These are phyloP conservation scores for Scaptomyza montana DNA, from an alignment of 1,140 invertebrate species.

Conservation along the genomic window DNA sequence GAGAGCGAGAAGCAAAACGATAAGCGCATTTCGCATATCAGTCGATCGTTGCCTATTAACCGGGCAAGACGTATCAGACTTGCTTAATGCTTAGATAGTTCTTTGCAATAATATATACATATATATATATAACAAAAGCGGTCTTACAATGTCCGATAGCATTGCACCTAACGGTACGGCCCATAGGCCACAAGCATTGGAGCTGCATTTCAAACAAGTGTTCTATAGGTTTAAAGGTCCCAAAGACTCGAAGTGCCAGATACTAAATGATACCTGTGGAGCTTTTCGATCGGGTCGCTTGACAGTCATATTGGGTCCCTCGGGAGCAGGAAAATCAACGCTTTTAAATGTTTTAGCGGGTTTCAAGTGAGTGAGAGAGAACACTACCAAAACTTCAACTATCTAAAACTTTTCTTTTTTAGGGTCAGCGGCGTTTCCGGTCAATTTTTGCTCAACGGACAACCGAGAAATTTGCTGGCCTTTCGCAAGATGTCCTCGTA, in stretches of 20 bases:
- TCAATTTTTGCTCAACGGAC: constrained; percentile 89
- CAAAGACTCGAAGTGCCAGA: constrained; percentile 63
- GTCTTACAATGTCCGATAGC: constrained; percentile 54
- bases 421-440: constrained; percentile 85
- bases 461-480: constrained; percentile 88
- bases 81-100: neutral
- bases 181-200: constrained; percentile 36
- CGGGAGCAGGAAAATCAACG: constrained; percentile 93
- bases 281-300: constrained; percentile 86
- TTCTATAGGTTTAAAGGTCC: constrained; percentile 51
- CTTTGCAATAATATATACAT: neutral
- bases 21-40: constrained; percentile 23
- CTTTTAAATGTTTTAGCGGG: constrained; percentile 88
- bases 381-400: neutral
- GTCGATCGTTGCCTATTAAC: constrained; percentile 14
- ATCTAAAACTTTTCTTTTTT: neutral
- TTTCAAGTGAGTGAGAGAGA: constrained; percentile 83
- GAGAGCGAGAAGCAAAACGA: constrained; percentile 3
- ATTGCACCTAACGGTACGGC: constrained; percentile 35
- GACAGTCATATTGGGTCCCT: constrained; percentile 91
- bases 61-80: constrained; percentile 6
- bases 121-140: constrained; percentile 7
- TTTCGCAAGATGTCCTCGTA: constrained; percentile 88
- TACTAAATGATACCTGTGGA: constrained; percentile 86
- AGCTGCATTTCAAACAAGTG: constrained; percentile 68